Conservation (phyloP, 2,888 invertebrate genomes). For the Polymixis lichenea region DNA sequence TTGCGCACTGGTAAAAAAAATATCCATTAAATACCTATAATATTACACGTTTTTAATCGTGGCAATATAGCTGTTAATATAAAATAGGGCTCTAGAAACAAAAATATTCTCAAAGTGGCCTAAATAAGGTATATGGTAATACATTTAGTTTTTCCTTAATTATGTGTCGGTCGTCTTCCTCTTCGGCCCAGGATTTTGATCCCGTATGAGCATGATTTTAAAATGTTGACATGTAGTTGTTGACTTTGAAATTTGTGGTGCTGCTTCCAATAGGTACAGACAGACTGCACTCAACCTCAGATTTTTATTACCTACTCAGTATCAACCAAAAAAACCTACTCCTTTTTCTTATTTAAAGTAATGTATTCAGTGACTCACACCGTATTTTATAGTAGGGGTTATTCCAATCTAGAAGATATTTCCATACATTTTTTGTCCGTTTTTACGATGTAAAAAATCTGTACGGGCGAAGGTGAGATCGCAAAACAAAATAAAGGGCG, state of each 20-base stretch:
- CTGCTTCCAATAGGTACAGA: neutral
- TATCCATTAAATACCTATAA: too few relatives aligned
- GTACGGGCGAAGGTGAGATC: slow-evolving; percentile 71
- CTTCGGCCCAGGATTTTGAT: neutral
- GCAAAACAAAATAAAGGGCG: slow-evolving; percentile 79
- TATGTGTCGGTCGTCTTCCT: neutral
- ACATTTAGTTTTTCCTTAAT: neutral
- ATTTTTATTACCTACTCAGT: neutral
- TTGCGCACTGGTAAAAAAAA: too few relatives aligned
- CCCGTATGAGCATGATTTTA: neutral
- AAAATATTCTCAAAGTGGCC: too few relatives aligned
- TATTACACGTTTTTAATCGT: too few relatives aligned
- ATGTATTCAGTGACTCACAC: slow-evolving; percentile 30
- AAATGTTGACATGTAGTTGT: neutral
- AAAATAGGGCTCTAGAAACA: too few relatives aligned
- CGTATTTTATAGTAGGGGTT: slow-evolving; percentile 47
- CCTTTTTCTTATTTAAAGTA: slow-evolving; percentile 21
- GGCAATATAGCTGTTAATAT: too few relatives aligned
- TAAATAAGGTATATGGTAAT: too few relatives aligned
- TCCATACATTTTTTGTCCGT: slow-evolving; percentile 38
- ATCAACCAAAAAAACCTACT: slow-evolving; percentile 10
- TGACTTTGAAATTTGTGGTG: neutral
- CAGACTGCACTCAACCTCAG: slow-evolving; percentile 3
- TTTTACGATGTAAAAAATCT: slow-evolving; percentile 65
- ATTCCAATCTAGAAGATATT: slow-evolving; percentile 52